A percentile compares a stretch with the other conserved stretches of the same genome.
Evolutionary conservation across 2,797 vertebrate genomes (phyloP).

Genomic region (Sebastes vulpes): DNA sequence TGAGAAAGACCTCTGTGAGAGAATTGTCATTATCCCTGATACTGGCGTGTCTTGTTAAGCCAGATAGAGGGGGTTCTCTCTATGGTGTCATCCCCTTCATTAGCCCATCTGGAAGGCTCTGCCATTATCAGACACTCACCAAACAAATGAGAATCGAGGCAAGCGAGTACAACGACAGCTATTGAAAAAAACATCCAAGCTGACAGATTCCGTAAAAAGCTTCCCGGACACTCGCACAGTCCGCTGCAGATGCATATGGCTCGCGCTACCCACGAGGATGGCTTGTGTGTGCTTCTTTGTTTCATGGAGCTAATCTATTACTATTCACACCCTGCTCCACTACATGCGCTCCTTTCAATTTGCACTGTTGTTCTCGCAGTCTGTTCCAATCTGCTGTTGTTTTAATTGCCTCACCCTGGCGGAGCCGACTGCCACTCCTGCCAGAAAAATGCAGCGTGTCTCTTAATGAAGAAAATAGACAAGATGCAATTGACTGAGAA

Average conservation of each 20-base stretch:
- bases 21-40: conserved; percentile 4
- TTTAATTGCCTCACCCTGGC: conserved; percentile 83
- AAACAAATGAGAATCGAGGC: conserved; percentile 44
- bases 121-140: conserved; percentile 51
- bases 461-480: conserved; percentile 82
- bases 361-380: conserved; percentile 81
- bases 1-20: not conserved
- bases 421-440: conserved; percentile 72
- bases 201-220: conserved; percentile 53
- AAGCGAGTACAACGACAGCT: conserved; percentile 32
- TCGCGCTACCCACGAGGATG: conserved; percentile 35
- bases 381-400: conserved; percentile 84
- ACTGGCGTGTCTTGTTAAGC: conserved; percentile 39
- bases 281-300: conserved; percentile 53
- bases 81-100: conserved; percentile 48
- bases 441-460: conserved; percentile 77
- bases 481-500: conserved; percentile 66
- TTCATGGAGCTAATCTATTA: conserved; percentile 77
- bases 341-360: conserved; percentile 77
- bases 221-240: conserved; percentile 41
- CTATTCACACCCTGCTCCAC: conserved; percentile 72
- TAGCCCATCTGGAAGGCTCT: conserved; percentile 43
- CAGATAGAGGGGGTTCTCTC: conserved; percentile 37
- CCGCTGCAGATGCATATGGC: conserved; percentile 53
- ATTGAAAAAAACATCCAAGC: conserved; percentile 43